Percentiles rank a stretch among this genome's conserved stretches.
Conservation (phyloP, 2,797 vertebrate species). For the Myiotriccus ornatus region DNA sequence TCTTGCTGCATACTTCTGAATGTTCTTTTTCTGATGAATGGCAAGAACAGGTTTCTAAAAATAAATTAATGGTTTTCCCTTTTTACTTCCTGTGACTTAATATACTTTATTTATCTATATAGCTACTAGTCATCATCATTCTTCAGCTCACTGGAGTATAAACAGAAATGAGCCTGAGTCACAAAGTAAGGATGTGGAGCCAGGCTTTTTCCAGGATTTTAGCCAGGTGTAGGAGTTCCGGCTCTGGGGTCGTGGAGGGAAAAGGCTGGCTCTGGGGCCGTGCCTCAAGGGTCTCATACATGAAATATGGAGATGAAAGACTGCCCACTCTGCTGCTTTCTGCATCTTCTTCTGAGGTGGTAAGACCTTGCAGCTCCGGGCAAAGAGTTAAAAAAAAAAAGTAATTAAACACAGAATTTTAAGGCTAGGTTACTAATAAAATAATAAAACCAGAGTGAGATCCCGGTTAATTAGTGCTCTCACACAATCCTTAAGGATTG, state of each 20-base stretch:
- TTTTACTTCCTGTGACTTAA: constrained; percentile 69
- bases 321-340: background rate
- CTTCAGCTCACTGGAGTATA: constrained; percentile 9
- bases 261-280: background rate
- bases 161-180: constrained; percentile 34
- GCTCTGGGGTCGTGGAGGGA: accelerated
- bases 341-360: background rate
- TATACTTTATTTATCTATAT: constrained; percentile 57
- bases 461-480: background rate
- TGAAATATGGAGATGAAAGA: background rate
- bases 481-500: background rate
- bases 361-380: background rate
- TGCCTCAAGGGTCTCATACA: accelerated
- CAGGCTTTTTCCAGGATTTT: constrained; percentile 31
- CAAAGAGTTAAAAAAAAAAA: background rate
- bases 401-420: background rate
- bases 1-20: constrained; percentile 60
- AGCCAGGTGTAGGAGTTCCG: background rate
- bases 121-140: constrained; percentile 29
- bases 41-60: constrained; percentile 74
- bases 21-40: constrained; percentile 71
- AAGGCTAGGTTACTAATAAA: background rate
- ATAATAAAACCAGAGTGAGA: background rate
- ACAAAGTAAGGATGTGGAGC: constrained; percentile 9
- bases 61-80: constrained; percentile 64